These are phyloP conservation scores for Pemphigus obesinymphae DNA, from an alignment of 1,140 invertebrate species.

Conservation along the genomic window DNA sequence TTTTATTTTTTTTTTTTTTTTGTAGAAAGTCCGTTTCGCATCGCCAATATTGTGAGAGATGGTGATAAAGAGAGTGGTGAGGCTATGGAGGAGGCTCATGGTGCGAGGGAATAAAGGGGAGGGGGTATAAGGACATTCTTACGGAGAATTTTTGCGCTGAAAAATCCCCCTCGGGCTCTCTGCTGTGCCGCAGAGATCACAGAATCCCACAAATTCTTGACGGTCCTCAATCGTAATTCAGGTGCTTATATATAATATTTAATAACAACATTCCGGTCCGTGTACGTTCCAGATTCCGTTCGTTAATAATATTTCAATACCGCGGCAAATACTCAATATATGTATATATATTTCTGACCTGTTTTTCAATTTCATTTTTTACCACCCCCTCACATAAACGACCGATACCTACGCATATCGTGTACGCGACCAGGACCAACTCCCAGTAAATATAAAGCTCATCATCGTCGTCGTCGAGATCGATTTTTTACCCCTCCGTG, in stretches of 20 bases:
- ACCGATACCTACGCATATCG: too few relatives aligned
- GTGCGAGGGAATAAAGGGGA: too few relatives aligned
- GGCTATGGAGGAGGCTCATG: too few relatives aligned
- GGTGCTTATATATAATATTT: slow-evolving; percentile 30
- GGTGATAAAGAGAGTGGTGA: too few relatives aligned
- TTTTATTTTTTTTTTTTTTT: too few relatives aligned
- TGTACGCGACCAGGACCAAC: too few relatives aligned
- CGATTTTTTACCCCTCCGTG: not conserved
- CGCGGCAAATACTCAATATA: not conserved
- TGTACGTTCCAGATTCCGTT: not conserved
- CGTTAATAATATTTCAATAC: slow-evolving; percentile 9
- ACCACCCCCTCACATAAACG: too few relatives aligned
- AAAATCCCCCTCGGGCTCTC: not conserved
- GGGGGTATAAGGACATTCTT: not conserved
- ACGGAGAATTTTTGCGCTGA: not conserved
- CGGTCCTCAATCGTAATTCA: not conserved
- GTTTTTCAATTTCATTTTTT: too few relatives aligned
- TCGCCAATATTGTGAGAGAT: too few relatives aligned
- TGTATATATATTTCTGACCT: not conserved
- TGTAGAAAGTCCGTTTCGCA: too few relatives aligned
- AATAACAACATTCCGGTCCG: slow-evolving; percentile 15
- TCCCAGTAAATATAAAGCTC: too few relatives aligned
- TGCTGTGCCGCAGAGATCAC: not conserved
- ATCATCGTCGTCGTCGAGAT: not conserved
- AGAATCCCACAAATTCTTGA: slow-evolving; percentile 14